Conservation (phyloP, 2,797 vertebrate genomes). For the Anguilla megastoma region DNA sequence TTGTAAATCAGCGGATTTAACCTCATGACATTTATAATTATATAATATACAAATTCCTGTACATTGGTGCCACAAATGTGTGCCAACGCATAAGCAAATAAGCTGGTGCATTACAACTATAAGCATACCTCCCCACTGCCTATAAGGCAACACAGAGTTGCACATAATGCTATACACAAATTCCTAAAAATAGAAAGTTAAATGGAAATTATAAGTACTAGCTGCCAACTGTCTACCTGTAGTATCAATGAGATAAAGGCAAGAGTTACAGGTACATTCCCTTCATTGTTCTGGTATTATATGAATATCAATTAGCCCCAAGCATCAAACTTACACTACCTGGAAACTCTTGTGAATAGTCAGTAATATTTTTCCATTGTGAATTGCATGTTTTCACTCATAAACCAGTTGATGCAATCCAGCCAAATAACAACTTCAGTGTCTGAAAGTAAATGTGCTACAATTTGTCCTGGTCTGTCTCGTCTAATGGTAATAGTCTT, state of each 20-base stretch:
- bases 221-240: background rate
- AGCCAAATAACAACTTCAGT: background rate
- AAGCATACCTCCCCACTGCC: background rate
- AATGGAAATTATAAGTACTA: background rate
- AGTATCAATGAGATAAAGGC: background rate
- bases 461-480: conserved; percentile 1
- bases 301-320: background rate
- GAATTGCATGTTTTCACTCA: background rate
- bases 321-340: background rate
- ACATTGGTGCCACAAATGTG: background rate
- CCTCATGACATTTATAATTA: too few species aligned
- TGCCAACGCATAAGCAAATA: background rate
- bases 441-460: background rate
- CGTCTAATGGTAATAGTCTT: background rate
- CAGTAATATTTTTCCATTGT: background rate
- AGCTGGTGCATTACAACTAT: background rate
- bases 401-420: background rate
- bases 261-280: background rate
- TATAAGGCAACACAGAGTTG: background rate
- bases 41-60: too few species aligned
- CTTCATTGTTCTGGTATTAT: background rate
- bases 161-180: background rate
- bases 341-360: background rate
- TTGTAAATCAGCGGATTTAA: too few species aligned
- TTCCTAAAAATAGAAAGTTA: background rate